Evolutionary conservation across 1,140 invertebrate species (phyloP).

Genomic region (Caenorhabditis briggsae): DNA sequence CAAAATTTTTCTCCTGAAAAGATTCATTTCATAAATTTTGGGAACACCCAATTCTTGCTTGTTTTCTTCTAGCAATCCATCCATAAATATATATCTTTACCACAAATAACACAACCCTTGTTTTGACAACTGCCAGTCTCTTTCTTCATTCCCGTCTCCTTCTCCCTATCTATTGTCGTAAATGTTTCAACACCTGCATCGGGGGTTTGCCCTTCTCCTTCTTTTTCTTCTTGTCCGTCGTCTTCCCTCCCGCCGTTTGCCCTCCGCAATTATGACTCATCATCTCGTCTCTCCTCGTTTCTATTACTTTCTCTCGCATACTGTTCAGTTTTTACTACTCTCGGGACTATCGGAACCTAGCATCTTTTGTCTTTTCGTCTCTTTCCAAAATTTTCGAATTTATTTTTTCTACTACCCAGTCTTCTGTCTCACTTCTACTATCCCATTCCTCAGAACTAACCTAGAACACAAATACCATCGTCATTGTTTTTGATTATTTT

Average conservation of each 20-base stretch:
- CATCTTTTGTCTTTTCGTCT: slow-evolving; percentile 7
- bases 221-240: neutral
- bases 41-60: too few relatives aligned
- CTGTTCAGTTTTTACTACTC: slow-evolving; percentile 3
- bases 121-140: slow-evolving; percentile 11
- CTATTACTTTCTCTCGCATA: neutral
- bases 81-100: neutral
- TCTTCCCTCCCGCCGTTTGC: too few relatives aligned
- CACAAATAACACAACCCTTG: neutral
- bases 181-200: slow-evolving; percentile 31
- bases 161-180: neutral
- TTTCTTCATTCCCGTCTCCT: neutral
- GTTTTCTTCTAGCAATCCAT: too few relatives aligned
- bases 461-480: too few relatives aligned
- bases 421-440: neutral
- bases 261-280: slow-evolving; percentile 40
- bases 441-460: too few relatives aligned
- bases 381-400: neutral
- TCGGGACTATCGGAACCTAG: slow-evolving; percentile 43
- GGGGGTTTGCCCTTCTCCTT: slow-evolving; percentile 16
- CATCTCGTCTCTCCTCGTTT: neutral
- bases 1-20: too few relatives aligned
- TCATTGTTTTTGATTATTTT: too few relatives aligned
- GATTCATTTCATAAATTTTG: too few relatives aligned
- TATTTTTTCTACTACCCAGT: neutral